These are phyloP conservation scores for Eublepharis macularius DNA, from an alignment of 2,113 vertebrate species.

Conservation along the genomic window DNA sequence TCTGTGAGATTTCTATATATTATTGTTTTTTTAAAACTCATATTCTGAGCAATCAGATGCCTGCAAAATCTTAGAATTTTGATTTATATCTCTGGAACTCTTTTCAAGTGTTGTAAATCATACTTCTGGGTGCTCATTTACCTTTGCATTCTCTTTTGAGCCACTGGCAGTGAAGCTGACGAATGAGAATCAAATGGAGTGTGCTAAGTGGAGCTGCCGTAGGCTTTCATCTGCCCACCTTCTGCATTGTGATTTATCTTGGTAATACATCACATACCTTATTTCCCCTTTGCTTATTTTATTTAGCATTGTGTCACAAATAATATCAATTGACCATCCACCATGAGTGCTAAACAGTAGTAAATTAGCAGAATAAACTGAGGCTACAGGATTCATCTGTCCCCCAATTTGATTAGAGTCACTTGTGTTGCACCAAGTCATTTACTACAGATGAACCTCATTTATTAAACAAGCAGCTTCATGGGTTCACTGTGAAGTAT, in stretches of 20 bases:
- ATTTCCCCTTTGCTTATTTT: slow-evolving; percentile 82
- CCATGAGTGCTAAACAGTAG: slow-evolving; percentile 74
- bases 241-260: slow-evolving; percentile 83
- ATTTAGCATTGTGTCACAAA: slow-evolving; percentile 85
- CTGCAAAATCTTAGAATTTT: slow-evolving; percentile 68
- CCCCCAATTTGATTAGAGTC: slow-evolving; percentile 80
- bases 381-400: slow-evolving; percentile 73
- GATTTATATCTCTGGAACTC: slow-evolving; percentile 72
- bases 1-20: slow-evolving; percentile 51
- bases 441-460: slow-evolving; percentile 73
- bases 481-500: slow-evolving; percentile 36
- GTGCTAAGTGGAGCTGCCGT: slow-evolving; percentile 82
- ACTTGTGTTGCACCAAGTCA: slow-evolving; percentile 66
- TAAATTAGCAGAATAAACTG: slow-evolving; percentile 83
- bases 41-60: slow-evolving; percentile 65
- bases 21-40: slow-evolving; percentile 49
- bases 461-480: slow-evolving; percentile 70
- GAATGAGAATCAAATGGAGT: slow-evolving; percentile 90
- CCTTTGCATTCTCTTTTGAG: slow-evolving; percentile 78
- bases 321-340: slow-evolving; percentile 79
- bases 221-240: slow-evolving; percentile 78
- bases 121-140: slow-evolving; percentile 78
- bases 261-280: slow-evolving; percentile 79
- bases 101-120: slow-evolving; percentile 78
- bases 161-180: slow-evolving; percentile 79